Evolutionary conservation across 2,888 invertebrate genomes (phyloP).

Genomic region (Chrysotoxum bicinctum): DNA sequence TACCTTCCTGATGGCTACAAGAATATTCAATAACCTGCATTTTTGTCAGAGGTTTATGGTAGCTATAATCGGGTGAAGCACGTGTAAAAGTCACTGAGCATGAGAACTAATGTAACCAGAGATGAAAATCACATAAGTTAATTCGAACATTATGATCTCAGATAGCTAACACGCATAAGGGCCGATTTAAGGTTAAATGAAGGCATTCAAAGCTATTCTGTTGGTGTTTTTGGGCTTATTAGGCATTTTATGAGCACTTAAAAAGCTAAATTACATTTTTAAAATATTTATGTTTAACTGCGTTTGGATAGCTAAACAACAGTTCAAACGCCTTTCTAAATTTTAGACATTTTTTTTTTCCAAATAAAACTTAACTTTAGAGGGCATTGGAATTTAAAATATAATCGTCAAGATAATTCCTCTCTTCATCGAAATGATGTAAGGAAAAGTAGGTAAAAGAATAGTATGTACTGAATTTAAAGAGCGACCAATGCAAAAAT

Average conservation of each 20-base stretch:
- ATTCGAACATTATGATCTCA: background rate
- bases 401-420: too few species aligned
- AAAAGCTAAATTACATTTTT: too few species aligned
- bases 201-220: constrained; percentile 7
- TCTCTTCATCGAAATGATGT: too few species aligned
- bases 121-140: background rate
- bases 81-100: constrained; percentile 6
- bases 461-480: too few species aligned
- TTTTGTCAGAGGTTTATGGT: constrained; percentile 1
- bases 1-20: background rate
- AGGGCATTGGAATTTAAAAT: too few species aligned
- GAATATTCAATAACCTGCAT: constrained; percentile 36
- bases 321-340: too few species aligned
- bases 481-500: too few species aligned
- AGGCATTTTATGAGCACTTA: constrained; percentile 7
- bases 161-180: background rate
- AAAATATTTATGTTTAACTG: too few species aligned
- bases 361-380: too few species aligned
- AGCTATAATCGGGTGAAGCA: constrained; percentile 13
- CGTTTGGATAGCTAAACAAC: too few species aligned
- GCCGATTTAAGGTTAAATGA: constrained; percentile 10
- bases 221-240: background rate
- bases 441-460: too few species aligned
- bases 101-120: constrained; percentile 13
- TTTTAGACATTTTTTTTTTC: too few species aligned